A percentile compares a stretch with the other conserved stretches of the same genome.
Conservation (phyloP, 2,888 invertebrate species). For the Eledona agricola region DNA sequence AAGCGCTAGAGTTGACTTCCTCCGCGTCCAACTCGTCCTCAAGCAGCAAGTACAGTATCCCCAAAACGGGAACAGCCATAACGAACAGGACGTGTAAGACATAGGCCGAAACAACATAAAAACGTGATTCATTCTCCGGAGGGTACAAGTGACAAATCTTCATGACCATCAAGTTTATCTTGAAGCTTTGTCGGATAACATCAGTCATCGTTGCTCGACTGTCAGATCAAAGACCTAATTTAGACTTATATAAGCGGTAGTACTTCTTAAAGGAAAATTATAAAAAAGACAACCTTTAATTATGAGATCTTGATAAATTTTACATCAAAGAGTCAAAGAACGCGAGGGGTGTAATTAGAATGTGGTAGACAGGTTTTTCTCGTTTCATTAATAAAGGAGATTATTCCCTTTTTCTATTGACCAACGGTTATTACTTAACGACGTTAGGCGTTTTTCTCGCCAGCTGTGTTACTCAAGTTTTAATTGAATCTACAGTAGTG, state of each 20-base stretch:
- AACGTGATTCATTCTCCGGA: background rate
- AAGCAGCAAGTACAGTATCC: background rate
- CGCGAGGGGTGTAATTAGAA: background rate
- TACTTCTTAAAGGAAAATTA: background rate
- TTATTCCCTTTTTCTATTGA: no score
- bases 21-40: conserved; percentile 3
- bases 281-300: background rate
- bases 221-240: no score
- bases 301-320: background rate
- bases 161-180: background rate
- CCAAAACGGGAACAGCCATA: background rate
- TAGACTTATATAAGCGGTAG: background rate
- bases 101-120: background rate
- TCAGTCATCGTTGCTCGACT: no score
- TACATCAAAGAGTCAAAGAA: conserved; percentile 2
- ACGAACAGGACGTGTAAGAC: background rate
- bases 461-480: no score
- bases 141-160: background rate
- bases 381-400: no score
- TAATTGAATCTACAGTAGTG: no score
- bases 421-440: no score
- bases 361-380: no score
- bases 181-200: no score
- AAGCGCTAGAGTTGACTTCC: conserved; percentile 1
- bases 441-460: no score